Base-by-base conservation (phyloP, 2,113 vertebrate genomes). In the Sylvilagus bachmani region DNA sequence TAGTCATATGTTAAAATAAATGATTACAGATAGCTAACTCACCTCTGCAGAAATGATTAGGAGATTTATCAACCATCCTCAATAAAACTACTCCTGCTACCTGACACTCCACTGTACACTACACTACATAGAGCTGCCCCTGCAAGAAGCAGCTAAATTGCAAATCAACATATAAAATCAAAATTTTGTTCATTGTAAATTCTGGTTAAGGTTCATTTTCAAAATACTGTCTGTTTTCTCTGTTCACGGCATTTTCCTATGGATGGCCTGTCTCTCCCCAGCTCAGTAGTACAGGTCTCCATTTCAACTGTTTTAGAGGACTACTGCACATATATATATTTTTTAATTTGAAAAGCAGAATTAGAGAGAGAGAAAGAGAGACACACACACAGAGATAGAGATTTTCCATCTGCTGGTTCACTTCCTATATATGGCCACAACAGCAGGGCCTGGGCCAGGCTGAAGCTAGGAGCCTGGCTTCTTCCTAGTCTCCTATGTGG, bases 121-220 rank as follows among this genome's bases (percentile, higher is more conserved):
- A 38, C 22, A 3, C 44, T 25, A 29, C 25, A 61, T 22, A 58
- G 44, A 87, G 78, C 19, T 81, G 12, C 31, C 36, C n/a, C 25
- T 89, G 27, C 70, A 31, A 74, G 7, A 86, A 90, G 33, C 24
- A 92, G 69, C 64, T 86, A 36, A 67, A 38, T 58, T 53, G 24
- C 19, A 80, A 84, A 95, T 53, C 69, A 75, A 67, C 61, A 44
- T 22, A 74, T 79, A 92, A 82, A 79, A 95, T 62, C 8, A 89
- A 81, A 89, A 78, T 29, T 36, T 33, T 3, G 31, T 92, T 36
- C n/a, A 62, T 38, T 69, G 24, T 77, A 62, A 95, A 95, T 75
- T 94, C 90, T 80, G 38, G 67, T 6, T 61, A 10, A 84, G 24
- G 0, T 16, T 84, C 33, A 66, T 51, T 44, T 92, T 83, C 51